These are phyloP conservation scores for Theropithecus gelada DNA, from an alignment of 2,113 vertebrate species.

Conservation along the genomic window DNA sequence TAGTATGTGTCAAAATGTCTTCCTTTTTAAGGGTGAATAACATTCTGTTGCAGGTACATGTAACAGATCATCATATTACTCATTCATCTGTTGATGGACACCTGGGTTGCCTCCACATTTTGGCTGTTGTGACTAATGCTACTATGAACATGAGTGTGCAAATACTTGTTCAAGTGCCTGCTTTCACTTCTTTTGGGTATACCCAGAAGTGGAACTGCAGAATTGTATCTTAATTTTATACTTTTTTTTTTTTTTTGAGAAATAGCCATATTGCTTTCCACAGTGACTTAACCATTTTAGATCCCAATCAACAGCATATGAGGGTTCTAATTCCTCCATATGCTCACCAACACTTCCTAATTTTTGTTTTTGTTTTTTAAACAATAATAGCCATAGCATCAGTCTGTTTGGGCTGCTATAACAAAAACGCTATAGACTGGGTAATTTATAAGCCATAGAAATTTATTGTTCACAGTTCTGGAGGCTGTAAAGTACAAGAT, in stretches of 20 bases:
- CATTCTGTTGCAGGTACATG: accelerated
- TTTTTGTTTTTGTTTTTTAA: background rate
- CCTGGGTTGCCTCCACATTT: background rate
- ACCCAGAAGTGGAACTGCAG: background rate
- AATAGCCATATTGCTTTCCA: background rate
- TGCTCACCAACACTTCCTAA: background rate
- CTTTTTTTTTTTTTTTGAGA: background rate
- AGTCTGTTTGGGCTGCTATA: background rate
- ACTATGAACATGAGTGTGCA: accelerated
- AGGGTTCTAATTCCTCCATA: background rate
- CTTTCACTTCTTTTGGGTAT: background rate
- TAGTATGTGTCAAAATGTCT: background rate
- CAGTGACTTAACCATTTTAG: background rate
- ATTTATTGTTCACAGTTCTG: background rate
- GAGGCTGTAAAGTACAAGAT: background rate
- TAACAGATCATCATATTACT: too few relatives aligned
- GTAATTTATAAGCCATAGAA: background rate
- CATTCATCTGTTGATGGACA: background rate
- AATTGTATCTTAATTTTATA: too few relatives aligned
- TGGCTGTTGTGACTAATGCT: background rate
- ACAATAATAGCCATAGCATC: background rate
- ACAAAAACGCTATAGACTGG: background rate
- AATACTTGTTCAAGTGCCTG: background rate
- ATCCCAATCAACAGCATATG: background rate
- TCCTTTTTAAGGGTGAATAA: background rate